Evolutionary conservation across 1,140 invertebrate genomes (phyloP), one percentile per base, ranked within the genome.

Genomic region (Cherax quadricarinatus): DNA sequence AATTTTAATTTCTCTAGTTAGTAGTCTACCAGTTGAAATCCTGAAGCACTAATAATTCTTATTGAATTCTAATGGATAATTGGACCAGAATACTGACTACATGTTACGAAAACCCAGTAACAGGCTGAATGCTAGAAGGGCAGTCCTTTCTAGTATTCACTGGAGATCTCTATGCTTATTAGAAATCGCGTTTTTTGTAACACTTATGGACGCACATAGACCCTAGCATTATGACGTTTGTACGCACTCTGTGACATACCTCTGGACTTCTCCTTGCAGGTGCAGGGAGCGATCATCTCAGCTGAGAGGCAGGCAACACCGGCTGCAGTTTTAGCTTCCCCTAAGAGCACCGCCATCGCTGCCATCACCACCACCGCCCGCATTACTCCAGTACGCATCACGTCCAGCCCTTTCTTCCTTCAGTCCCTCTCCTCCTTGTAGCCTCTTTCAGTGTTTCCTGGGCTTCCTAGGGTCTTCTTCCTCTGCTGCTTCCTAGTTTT

Each of bases 241-340:
- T n/a, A n/a, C 30, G 30, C 30, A 41, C 30, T 41, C 30, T 41
- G 18, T 3, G 66, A 84, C 89, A 24, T 80, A 91, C 89, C 89
- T 86, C 89, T 91, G 3, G 83, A 79, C 83, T 91, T 91, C 84
- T 86, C 89, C 53, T 91, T 91, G 75, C 89, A 91, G 9, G 89
- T 91, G 41, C 89, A 91, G 12, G 89, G 89, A 12, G 21, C n/a
- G 60, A 91, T 91, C 9, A 86, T 82, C 3, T 60, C 14, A 16
- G 73, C 51, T 7, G 89, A 30, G 12, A 86, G 89, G 60, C 89
- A 91, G 49, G 60, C 0, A 49, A 75, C 24, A 0, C 75, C 89
- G 7, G 51, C 89, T 24, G 75, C 84, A 3, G 82, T 41, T 30
- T 84, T 86, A 6, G 60, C 57, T 12, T 62, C 18, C 24, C 75